These are phyloP conservation scores for Myiozetetes cayanensis DNA, from an alignment of 2,113 vertebrate species.

Conservation along the genomic window DNA sequence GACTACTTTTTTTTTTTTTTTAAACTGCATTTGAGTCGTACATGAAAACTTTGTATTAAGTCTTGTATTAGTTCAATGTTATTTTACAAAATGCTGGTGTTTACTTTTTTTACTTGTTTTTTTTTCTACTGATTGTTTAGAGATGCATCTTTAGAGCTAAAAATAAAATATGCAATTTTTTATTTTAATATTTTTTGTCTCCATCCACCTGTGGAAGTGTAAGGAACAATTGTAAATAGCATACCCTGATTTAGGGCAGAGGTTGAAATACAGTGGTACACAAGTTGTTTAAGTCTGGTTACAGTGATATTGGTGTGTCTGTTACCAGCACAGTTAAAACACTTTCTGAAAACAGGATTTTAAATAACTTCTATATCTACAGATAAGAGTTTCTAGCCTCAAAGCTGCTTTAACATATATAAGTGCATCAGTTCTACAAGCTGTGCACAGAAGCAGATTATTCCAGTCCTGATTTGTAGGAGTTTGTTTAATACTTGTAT, in stretches of 20 bases:
- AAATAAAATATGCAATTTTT: background rate
- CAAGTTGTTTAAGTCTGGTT: background rate
- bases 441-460: background rate
- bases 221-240: background rate
- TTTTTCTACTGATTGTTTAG: slow-evolving; percentile 35
- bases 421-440: background rate
- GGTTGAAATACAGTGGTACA: background rate
- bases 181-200: background rate
- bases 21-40: background rate
- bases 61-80: slow-evolving; percentile 1
- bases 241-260: background rate
- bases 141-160: slow-evolving; percentile 8
- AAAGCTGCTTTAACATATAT: background rate
- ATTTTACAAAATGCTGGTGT: background rate
- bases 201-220: background rate
- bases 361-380: background rate
- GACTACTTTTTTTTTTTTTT: background rate
- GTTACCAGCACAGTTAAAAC: background rate
- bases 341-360: background rate
- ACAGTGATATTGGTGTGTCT: background rate
- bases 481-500: background rate
- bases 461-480: background rate
- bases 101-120: slow-evolving; percentile 45
- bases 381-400: background rate
- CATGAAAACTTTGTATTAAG: slow-evolving; percentile 3